Evolutionary conservation across 2,113 vertebrate species (phyloP), one percentile per base, ranked within the genome.

Genomic region (Neoarius graeffei): DNA sequence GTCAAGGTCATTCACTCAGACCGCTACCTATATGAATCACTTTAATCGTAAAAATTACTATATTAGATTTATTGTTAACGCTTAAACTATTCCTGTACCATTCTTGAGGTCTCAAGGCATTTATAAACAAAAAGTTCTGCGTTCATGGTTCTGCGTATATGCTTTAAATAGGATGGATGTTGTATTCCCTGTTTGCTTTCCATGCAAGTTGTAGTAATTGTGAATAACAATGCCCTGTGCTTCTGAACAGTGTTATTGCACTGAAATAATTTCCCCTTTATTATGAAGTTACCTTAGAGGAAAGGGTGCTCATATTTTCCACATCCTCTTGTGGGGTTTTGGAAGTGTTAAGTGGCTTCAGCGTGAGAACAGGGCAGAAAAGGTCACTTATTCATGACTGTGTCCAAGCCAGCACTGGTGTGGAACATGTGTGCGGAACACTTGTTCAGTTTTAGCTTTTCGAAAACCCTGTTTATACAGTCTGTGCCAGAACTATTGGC

Each of bases 241-340:
- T 54, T n/a, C 25, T 48, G 17, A 20, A 42, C 10, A 52, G 73
- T 81, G 69, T 87, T 84, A n/a, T 48, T 69, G 30, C 57, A 84
- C 30, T 30, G 30, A 88, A 89, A 62, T 13, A 23, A 86, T 76
- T 11, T 81, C 35, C 6, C 27, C n/a, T 84, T 64, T n/a, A 42
- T 64, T 83, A 56, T 81, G 81, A 86, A 50, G 80, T 57, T 82
- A 66, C 48, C 79, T 56, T 62, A 71, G 59, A 86, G 89, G 90
- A 93, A 92, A 87, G 66, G 90, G 54, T 11, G 0, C 80, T 95
- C 91, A 94, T 69, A 90, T 94, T 95, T 96, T 94, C 94, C 92
- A 93, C 87, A 90, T 94, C 92, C 86, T 87, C 17, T 73, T 83
- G 8, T 19, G 8, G 35, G 19, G 9, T 25, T 64, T 81, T 88